These are phyloP conservation scores for Drosophila buzzatii DNA, from an alignment of 2,888 invertebrate genomes.

Conservation along the genomic window DNA sequence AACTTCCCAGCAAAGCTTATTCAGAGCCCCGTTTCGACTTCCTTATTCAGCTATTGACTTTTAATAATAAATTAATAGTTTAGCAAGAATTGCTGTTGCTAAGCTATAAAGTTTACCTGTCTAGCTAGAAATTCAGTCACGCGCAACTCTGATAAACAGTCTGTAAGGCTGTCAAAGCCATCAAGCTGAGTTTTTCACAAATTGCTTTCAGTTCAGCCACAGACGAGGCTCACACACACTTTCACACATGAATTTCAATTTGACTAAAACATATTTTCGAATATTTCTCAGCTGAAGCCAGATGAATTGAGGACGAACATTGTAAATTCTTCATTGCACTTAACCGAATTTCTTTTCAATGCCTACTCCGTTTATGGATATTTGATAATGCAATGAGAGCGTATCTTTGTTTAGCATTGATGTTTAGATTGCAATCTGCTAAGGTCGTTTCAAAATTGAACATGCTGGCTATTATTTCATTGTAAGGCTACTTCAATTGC, in stretches of 20 bases:
- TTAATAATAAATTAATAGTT: background rate
- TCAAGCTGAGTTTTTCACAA: slow-evolving; percentile 50
- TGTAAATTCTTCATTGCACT: slow-evolving; percentile 60
- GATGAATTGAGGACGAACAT: background rate
- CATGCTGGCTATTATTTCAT: background rate
- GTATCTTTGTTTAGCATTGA: slow-evolving; percentile 13
- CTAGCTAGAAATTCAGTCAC: no score
- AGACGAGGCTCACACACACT: slow-evolving; percentile 6
- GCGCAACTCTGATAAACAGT: slow-evolving; percentile 6
- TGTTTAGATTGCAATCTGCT: slow-evolving; percentile 35
- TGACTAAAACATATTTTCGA: slow-evolving; percentile 55
- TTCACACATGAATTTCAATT: slow-evolving; percentile 59
- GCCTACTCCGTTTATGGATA: slow-evolving; percentile 16
- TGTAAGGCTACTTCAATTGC: background rate
- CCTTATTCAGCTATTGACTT: no score
- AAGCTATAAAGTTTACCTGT: background rate
- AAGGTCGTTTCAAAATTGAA: background rate
- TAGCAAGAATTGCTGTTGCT: background rate
- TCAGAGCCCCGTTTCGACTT: no score
- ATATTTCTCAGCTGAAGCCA: slow-evolving; percentile 18
- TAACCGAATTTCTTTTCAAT: slow-evolving; percentile 52
- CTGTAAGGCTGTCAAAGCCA: slow-evolving; percentile 34
- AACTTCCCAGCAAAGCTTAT: no score
- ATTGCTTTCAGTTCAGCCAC: slow-evolving; percentile 46
- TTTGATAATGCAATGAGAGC: background rate